Percentiles rank a stretch among this genome's conserved stretches.
Evolutionary conservation across 2,797 vertebrate species (phyloP).

Genomic region (Microcaecilia unicolor): DNA sequence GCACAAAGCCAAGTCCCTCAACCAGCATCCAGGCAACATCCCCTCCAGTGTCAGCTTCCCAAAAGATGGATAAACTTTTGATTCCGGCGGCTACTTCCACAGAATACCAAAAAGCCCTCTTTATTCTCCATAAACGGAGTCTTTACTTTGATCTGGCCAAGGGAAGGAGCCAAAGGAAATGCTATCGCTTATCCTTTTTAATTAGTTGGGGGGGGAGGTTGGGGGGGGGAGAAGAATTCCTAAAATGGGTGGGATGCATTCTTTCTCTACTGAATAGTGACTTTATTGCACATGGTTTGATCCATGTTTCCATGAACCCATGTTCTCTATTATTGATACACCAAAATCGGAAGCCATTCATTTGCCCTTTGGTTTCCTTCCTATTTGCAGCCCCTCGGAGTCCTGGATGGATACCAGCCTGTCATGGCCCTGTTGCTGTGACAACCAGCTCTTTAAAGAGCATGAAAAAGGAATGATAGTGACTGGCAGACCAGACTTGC

Average conservation of each 20-base stretch:
- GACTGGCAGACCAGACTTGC: conserved; percentile 83
- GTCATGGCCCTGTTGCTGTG: conserved; percentile 71
- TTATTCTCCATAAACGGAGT: conserved; percentile 87
- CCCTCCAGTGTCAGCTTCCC: conserved; percentile 41
- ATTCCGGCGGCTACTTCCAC: conserved; percentile 65
- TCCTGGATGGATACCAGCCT: conserved; percentile 63
- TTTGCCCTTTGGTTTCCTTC: conserved; percentile 68
- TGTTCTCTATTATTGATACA: conserved; percentile 57
- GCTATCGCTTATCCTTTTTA: conserved; percentile 28
- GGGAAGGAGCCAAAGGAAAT: conserved; percentile 64
- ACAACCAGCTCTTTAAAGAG: conserved; percentile 70
- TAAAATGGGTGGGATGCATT: conserved; percentile 25
- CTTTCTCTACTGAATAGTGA: conserved; percentile 49
- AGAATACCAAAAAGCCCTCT: conserved; percentile 59
- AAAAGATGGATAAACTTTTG: conserved; percentile 73
- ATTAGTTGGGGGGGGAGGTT: neutral
- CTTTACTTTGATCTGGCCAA: conserved; percentile 85
- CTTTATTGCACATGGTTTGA: conserved; percentile 46
- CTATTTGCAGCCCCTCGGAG: conserved; percentile 71
- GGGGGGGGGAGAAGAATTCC: conserved; percentile 13
- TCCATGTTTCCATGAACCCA: conserved; percentile 60
- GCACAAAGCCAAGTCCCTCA: conserved; percentile 10
- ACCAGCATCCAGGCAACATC: conserved; percentile 57
- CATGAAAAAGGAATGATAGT: conserved; percentile 63
- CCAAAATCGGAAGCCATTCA: conserved; percentile 64